A percentile compares a stretch with the other conserved stretches of the same genome.
phyloP scores from a whole-genome alignment of 2,113 vertebrate genomes.

The chimpanzee (Pan troglodytes) region NHGRI_mPanTro3-v2.1_pri NC_072402.2:40117001-40117500 shows the following conservation, averaged over 20 bases:
- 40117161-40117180: background rate
- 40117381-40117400: background rate
- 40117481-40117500: background rate
- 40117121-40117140: conserved; percentile 1
- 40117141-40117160: background rate
- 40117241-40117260: background rate
- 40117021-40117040: background rate
- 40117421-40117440: background rate
- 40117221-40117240: background rate
- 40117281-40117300: background rate
- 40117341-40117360: background rate
- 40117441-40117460: background rate
- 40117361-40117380: background rate
- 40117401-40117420: background rate
- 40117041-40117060: conserved; percentile 46
- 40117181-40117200: background rate
- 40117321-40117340: background rate
- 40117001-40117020: conserved; percentile 36
- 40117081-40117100: background rate
- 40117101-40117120: background rate
- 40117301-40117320: background rate
- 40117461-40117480: background rate
- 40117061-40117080: background rate
- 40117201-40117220: background rate
- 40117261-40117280: background rate